Evolutionary conservation across 2,797 vertebrate species (phyloP), one percentile per base, ranked within the genome.

Genomic region (Denticeps clupeoides): DNA sequence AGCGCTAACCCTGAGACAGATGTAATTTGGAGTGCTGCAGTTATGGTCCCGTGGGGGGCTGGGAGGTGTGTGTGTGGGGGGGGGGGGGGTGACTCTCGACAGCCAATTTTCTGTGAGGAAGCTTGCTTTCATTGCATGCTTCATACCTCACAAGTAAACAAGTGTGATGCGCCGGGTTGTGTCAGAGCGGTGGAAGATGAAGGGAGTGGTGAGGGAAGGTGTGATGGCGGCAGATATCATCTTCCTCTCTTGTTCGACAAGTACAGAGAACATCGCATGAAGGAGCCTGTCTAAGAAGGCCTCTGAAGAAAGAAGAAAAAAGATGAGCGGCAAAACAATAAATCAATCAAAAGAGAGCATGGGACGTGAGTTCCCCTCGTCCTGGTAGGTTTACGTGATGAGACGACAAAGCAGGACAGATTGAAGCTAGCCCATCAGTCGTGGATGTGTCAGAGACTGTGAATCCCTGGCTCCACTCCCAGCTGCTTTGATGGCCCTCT

Each of bases 71-170:
- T 31, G 28, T 6, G 25, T 27, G 26, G 27, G 26, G 27, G 26
- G 5, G 23, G 22, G 3, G 22, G 22, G 22, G 74, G 67, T 58
- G 68, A 69, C 77, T 77, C 72, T 76, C 61, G 65, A 80, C 80
- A 82, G 78, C 65, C 79, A 81, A 79, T 82, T 86, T 84, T 77
- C 70, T 70, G 68, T 45, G 63, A 78, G 69, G 72, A 82, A 69
- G 65, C 69, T 56, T 37, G 55, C 79, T 81, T 85, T 83, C 78
- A 82, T 83, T 77, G 70, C 64, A 63, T 58, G 71, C 67, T 74
- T 79, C 73, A 77, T 78, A 53, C 69, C 70, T 71, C 71, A 11
- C 70, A 68, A 78, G 78, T 81, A 81, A 84, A 81, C 77, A 83
- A 82, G 78, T 77, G 77, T 79, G 75, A 72, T 53, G 63, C 62